Evolutionary conservation across 2,797 vertebrate species (phyloP), one percentile per base, ranked within the genome.

Genomic region (Schizothorax lantsangensis): DNA sequence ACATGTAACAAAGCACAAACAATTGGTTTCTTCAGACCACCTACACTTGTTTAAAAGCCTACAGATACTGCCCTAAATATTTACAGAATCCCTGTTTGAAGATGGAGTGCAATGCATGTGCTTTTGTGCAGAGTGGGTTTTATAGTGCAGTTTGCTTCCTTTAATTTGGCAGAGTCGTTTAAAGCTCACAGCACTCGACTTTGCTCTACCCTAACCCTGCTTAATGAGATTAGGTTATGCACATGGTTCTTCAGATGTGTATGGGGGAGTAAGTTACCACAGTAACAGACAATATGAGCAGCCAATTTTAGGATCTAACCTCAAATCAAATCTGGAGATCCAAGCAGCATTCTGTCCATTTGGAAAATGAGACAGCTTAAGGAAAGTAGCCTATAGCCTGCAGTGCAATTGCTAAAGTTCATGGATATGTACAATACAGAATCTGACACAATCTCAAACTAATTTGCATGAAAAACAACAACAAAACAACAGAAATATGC

Each of bases 191-290:
- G 81, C 54, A 69, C 81, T 88, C 88, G 83, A 87, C 88, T 87
- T 88, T 77, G 91, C 91, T 92, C 90, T 91, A 54, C 88, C 88
- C 93, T 93, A 92, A 94, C 92, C 92, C 93, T 86, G 94, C 92
- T 93, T 94, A 95, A 94, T 95, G 91, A 93, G 93, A 94, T 93
- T 92, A 93, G 92, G 93, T 92, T 92, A 89, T 92, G 91, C 93
- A 93, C 94, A 94, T 92, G 92, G 91, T 90, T 91, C 92, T 92
- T 94, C 92, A 93, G 92, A 95, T 93, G 94, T 93, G 93, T 90
- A 93, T 88, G 57, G 92, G 92, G 92, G 89, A 73, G 90, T 89
- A 92, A 91, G 92, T 94, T 93, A 91, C 90, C 87, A 89, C 30
- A 47, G 88, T 64, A 93, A 92, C 88, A 91, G 87, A 90, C 89